These are phyloP conservation scores for Sparidentex hasta DNA, from an alignment of 2,797 vertebrate species.

Conservation along the genomic window DNA sequence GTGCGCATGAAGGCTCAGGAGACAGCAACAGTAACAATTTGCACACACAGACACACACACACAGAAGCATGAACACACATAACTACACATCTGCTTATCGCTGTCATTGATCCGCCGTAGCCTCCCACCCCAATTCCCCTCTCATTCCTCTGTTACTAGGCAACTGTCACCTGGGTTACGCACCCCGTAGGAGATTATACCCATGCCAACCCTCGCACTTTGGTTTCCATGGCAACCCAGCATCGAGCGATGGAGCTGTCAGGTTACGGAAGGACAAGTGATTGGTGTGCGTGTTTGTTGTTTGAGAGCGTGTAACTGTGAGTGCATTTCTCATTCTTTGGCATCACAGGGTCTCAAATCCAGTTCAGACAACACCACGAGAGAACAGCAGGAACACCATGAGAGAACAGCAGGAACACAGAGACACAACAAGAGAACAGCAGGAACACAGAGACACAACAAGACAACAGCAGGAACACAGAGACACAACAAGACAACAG, in stretches of 20 bases:
- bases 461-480: conserved; percentile 19
- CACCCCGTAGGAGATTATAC: conserved; percentile 79
- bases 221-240: conserved; percentile 80
- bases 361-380: not conserved
- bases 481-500: not conserved
- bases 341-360: conserved; percentile 4
- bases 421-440: not conserved
- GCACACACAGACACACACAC: conserved; percentile 8
- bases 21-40: conserved; percentile 22
- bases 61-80: conserved; percentile 16
- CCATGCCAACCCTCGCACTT: conserved; percentile 79
- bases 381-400: conserved; percentile 29
- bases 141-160: conserved; percentile 83
- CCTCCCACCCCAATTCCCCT: conserved; percentile 57
- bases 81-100: conserved; percentile 48
- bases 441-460: conserved; percentile 13
- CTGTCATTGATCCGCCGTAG: conserved; percentile 68
- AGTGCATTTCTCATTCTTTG: not conserved
- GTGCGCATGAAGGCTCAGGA: conserved; percentile 22
- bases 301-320: conserved; percentile 5
- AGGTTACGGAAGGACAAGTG: conserved; percentile 68
- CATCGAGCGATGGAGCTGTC: conserved; percentile 59
- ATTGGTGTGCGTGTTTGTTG: conserved; percentile 28
- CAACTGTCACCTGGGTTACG: conserved; percentile 86
- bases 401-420: conserved; percentile 18